phyloP scores from a whole-genome alignment of 2,113 vertebrate genomes.

The Platysteira castanea region DNA sequence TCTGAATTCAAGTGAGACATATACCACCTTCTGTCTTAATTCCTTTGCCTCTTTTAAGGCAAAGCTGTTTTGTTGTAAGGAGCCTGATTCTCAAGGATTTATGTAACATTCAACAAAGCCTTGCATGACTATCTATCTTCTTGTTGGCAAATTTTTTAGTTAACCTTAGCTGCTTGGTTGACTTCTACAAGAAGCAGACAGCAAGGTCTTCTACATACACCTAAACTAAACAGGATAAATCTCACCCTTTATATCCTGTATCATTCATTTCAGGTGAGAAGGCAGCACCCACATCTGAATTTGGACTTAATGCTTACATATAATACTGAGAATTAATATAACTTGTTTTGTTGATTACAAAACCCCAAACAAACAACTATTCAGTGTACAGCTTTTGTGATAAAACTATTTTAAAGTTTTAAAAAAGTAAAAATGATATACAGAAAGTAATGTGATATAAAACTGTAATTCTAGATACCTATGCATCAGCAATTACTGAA shows the following conservation, averaged over 20 bases:
- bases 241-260: neutral
- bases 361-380: neutral
- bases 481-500: neutral
- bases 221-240: neutral
- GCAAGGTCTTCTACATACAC: neutral
- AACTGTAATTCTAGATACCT: neutral
- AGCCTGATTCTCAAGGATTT: neutral
- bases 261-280: neutral
- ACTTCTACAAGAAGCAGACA: neutral
- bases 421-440: neutral
- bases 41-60: neutral
- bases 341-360: neutral
- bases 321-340: neutral
- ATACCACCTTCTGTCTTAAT: neutral
- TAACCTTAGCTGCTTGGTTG: neutral
- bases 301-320: neutral
- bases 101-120: neutral
- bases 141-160: neutral
- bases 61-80: neutral
- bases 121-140: neutral
- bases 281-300: neutral
- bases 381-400: neutral
- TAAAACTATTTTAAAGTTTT: neutral
- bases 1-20: neutral
- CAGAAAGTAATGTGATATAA: neutral